These are phyloP conservation scores for Peromyscus aztecus DNA, from an alignment of 2,797 vertebrate species.

Conservation along the genomic window DNA sequence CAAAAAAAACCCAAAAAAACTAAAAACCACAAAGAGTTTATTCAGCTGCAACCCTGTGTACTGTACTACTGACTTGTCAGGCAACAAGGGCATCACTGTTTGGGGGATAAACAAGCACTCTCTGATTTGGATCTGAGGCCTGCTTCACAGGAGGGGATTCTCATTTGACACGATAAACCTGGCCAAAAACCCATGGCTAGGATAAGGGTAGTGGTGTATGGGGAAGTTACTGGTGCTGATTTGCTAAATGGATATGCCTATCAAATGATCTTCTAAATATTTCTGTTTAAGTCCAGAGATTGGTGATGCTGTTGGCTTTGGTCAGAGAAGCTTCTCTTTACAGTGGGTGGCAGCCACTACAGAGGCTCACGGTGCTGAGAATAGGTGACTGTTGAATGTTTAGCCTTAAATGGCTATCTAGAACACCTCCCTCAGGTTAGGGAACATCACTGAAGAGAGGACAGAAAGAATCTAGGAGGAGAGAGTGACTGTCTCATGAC, in stretches of 20 bases:
- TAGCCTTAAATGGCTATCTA: background rate
- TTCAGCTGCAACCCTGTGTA: background rate
- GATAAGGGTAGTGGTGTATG: background rate
- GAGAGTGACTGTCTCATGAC: background rate
- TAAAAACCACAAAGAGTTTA: no score
- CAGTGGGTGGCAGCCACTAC: background rate
- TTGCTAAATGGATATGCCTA: background rate
- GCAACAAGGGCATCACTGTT: background rate
- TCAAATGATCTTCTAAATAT: background rate
- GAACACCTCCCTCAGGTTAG: background rate
- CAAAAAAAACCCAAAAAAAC: no score
- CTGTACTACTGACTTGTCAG: background rate
- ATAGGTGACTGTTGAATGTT: background rate
- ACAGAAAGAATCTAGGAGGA: background rate
- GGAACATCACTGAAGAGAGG: background rate
- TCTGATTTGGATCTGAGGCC: background rate
- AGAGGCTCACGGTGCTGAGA: background rate
- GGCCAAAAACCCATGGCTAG: background rate
- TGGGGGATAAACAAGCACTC: background rate
- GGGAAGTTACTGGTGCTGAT: background rate
- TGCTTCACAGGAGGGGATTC: background rate
- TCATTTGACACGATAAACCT: background rate
- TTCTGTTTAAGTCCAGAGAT: background rate
- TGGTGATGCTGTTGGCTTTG: background rate
- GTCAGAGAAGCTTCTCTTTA: background rate